phyloP scores from a whole-genome alignment of 2,113 vertebrate genomes.

The Puffinus mauretanicus region DNA sequence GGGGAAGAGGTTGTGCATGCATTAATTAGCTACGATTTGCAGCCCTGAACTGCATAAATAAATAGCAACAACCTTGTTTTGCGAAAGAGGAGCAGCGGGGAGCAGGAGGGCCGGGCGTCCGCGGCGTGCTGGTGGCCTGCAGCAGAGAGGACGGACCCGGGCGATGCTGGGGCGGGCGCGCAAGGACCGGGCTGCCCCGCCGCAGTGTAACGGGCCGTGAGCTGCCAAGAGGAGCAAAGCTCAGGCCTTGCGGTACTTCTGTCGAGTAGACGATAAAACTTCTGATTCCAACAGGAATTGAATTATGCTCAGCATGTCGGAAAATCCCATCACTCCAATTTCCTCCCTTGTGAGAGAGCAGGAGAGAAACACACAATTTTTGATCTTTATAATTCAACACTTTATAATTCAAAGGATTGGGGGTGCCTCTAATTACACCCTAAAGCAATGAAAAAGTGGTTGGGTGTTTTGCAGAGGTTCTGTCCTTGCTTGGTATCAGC shows the following conservation, averaged over 20 bases:
- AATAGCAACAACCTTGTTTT: background rate
- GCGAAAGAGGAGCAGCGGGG: background rate
- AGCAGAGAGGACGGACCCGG: background rate
- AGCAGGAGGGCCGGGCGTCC: background rate
- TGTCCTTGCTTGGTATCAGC: background rate
- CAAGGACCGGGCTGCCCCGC: background rate
- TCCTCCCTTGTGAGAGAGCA: background rate
- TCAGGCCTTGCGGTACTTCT: background rate
- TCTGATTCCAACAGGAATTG: background rate
- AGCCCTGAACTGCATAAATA: background rate
- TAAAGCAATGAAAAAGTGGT: background rate
- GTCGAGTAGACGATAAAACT: background rate
- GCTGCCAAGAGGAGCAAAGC: background rate
- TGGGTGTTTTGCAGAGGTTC: background rate
- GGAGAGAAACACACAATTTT: background rate
- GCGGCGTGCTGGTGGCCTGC: background rate
- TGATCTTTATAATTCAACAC: background rate
- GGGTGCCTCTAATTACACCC: background rate
- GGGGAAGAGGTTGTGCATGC: background rate
- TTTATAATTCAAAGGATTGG: background rate
- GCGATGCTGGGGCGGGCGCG: fast-evolving
- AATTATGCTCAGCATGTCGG: fast-evolving
- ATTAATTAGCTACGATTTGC: background rate
- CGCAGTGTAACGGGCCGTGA: fast-evolving
- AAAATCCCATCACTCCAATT: background rate